Conservation (phyloP, 2,888 invertebrate genomes). For the Aspidapion aeneum region DNA sequence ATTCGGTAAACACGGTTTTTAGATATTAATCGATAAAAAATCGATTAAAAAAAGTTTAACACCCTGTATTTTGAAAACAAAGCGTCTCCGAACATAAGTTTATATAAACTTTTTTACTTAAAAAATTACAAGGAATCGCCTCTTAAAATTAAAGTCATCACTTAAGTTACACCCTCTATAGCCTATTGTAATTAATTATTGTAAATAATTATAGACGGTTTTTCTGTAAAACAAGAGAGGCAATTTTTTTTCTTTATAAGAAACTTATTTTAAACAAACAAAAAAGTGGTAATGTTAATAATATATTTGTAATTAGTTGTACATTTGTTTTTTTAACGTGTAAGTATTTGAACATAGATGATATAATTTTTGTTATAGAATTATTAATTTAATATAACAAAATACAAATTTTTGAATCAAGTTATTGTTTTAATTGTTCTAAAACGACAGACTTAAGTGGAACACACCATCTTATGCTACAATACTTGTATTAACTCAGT, state of each 20-base stretch:
- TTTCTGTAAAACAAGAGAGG: conserved; percentile 41
- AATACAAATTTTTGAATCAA: conserved; percentile 31
- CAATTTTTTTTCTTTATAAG: conserved; percentile 46
- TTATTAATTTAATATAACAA: conserved; percentile 45
- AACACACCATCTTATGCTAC: too few relatives aligned
- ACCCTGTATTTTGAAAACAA: too few relatives aligned
- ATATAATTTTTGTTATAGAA: conserved; percentile 48
- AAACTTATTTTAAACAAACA: conserved; percentile 43
- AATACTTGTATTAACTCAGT: too few relatives aligned
- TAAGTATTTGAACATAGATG: conserved; percentile 39
- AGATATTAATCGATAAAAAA: too few relatives aligned
- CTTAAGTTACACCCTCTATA: too few relatives aligned
- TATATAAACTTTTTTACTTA: too few relatives aligned
- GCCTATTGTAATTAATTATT: conserved; percentile 6
- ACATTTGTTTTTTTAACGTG: conserved; percentile 45
- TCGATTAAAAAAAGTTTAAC: too few relatives aligned
- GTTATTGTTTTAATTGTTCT: conserved; percentile 34
- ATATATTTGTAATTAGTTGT: conserved; percentile 48
- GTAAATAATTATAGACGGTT: conserved; percentile 24
- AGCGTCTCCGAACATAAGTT: too few relatives aligned
- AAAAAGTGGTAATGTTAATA: conserved; percentile 36
- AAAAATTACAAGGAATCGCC: too few relatives aligned
- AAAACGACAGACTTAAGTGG: conserved; percentile 15
- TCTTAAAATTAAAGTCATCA: too few relatives aligned
- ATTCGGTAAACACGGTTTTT: too few relatives aligned